phyloP scores from a whole-genome alignment of 2,113 vertebrate species.

The Protobothrops mucrosquamatus region DNA sequence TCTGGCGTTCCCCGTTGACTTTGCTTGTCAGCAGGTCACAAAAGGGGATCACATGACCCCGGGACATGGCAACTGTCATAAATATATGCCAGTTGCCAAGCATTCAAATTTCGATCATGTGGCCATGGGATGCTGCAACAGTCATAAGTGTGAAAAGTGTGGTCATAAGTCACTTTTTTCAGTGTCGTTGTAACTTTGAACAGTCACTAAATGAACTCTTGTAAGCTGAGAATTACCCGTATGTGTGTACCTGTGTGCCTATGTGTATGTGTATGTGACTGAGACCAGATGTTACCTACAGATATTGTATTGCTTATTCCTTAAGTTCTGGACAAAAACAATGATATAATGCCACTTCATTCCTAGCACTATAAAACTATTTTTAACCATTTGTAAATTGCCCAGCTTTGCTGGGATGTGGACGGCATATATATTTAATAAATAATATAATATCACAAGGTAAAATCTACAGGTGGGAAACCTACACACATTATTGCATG shows the following conservation, averaged over 20 bases:
- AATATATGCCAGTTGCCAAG: neutral
- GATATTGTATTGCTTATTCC: neutral
- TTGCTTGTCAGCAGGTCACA: neutral
- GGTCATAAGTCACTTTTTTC: neutral
- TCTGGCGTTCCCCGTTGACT: neutral
- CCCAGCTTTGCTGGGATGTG: neutral
- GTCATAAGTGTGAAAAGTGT: neutral
- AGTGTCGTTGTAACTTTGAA: neutral
- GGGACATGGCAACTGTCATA: neutral
- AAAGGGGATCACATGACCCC: neutral
- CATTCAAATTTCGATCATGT: neutral
- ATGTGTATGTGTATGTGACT: no score
- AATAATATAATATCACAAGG: neutral
- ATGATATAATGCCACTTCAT: neutral
- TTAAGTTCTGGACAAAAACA: neutral
- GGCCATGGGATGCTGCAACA: neutral
- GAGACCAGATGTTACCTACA: neutral
- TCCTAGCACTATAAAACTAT: neutral
- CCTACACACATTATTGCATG: neutral
- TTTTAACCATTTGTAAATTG: neutral
- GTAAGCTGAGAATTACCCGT: no score
- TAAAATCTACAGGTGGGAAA: neutral
- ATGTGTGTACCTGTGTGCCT: no score
- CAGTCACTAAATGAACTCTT: neutral
- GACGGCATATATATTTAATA: neutral